Conservation (phyloP, 1,140 invertebrate species). For the Coenobita brevimanus region DNA sequence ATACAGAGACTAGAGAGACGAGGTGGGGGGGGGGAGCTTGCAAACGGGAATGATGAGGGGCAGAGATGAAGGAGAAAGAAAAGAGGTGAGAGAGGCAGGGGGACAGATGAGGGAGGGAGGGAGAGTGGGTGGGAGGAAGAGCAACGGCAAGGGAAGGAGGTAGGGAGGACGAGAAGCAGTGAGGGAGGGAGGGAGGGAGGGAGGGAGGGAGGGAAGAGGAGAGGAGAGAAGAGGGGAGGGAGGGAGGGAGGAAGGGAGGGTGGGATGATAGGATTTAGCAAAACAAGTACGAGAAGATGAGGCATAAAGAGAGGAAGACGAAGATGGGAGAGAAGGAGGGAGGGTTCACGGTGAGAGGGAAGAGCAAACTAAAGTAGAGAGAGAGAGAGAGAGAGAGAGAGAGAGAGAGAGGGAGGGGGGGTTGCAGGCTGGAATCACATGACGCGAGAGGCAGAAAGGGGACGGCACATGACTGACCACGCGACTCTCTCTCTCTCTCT, state of each 20-base stretch:
- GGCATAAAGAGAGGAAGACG: neutral
- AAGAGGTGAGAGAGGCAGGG: neutral
- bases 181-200: neutral
- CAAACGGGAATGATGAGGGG: too few relatives aligned
- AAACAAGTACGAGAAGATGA: too few relatives aligned
- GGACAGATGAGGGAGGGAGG: neutral
- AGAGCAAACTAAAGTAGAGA: neutral
- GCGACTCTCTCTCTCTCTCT: too few relatives aligned
- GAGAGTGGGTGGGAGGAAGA: neutral
- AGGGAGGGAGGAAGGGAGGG: neutral
- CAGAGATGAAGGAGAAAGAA: neutral
- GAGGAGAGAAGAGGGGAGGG: neutral
- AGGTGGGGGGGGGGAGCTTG: too few relatives aligned
- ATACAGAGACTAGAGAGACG: too few relatives aligned
- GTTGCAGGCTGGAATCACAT: too few relatives aligned
- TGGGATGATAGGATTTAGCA: too few relatives aligned
- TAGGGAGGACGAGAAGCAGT: neutral
- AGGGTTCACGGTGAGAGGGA: neutral
- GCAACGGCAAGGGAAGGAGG: neutral
- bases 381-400: neutral
- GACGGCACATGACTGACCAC: too few relatives aligned
- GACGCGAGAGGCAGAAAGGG: too few relatives aligned
- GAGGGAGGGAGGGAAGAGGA: neutral
- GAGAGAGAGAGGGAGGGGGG: slow-evolving; percentile 3
- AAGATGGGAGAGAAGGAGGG: neutral